Percentiles rank a stretch among this genome's conserved stretches.
phyloP scores from a whole-genome alignment of 2,797 vertebrate genomes.

The Ispidina lecontei region DNA sequence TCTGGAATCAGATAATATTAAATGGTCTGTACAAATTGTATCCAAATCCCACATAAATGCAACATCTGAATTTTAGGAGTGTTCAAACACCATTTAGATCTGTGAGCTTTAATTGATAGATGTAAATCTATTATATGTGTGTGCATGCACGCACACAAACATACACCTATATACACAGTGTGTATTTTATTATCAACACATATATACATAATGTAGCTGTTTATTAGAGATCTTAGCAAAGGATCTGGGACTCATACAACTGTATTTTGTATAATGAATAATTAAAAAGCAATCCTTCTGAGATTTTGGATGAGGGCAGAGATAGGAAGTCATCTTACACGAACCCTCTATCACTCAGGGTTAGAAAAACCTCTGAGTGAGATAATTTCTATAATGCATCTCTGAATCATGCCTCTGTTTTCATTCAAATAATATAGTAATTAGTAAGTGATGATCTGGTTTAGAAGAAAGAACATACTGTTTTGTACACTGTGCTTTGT shows the following conservation, averaged over 20 bases:
- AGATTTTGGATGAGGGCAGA: background rate
- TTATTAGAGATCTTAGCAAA: background rate
- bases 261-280: background rate
- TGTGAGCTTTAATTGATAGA: background rate
- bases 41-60: background rate
- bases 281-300: background rate
- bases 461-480: slow-evolving; percentile 61
- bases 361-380: background rate
- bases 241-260: background rate
- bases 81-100: background rate
- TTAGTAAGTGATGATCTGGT: slow-evolving; percentile 48
- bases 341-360: background rate
- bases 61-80: background rate
- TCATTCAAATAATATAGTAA: slow-evolving; percentile 57
- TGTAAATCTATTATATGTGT: background rate
- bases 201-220: background rate
- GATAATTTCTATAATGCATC: slow-evolving; percentile 11
- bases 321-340: background rate
- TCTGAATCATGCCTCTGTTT: slow-evolving; percentile 51
- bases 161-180: background rate
- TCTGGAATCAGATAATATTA: background rate
- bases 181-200: rapidly evolving
- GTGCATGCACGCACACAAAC: rapidly evolving
- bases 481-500: slow-evolving; percentile 57
- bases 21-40: background rate